Evolutionary conservation across 37 sponge, comb jelly and placozoan genomes (phyloP).

Genomic region (Amphimedon queenslandica): DNA sequence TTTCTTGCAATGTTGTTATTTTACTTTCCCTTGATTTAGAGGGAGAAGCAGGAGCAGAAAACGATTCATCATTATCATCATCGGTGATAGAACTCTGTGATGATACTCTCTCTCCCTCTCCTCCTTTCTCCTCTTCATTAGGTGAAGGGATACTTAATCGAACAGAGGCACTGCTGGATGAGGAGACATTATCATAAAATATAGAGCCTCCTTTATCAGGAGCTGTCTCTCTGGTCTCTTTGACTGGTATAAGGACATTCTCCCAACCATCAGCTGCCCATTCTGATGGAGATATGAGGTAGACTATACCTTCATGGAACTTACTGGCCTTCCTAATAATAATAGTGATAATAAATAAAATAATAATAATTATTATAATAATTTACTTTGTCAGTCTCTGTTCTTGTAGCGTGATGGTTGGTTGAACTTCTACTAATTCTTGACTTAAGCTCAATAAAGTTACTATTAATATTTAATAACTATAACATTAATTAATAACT

Average conservation of each 20-base stretch:
- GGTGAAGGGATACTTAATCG: neutral
- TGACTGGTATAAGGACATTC: too few species aligned
- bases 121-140: neutral
- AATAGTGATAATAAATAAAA: neutral
- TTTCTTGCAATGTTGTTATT: neutral
- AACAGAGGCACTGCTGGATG: neutral
- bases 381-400: conserved; percentile 44
- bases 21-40: neutral
- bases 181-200: neutral
- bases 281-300: neutral
- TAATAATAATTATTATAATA: too few species aligned
- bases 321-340: neutral
- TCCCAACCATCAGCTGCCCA: neutral
- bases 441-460: conserved; percentile 46
- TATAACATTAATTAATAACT: neutral
- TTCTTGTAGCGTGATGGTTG: conserved; percentile 35
- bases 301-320: conserved; percentile 4
- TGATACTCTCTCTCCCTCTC: neutral
- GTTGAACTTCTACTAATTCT: conserved; percentile 12
- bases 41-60: neutral
- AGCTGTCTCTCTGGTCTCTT: too few species aligned
- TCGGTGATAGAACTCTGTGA: neutral
- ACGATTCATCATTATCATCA: neutral
- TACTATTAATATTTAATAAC: conserved; percentile 2
- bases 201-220: neutral